Evolutionary conservation across 2,888 invertebrate species (phyloP), one percentile per base, ranked within the genome.

Genomic region (Epinotia nisella): DNA sequence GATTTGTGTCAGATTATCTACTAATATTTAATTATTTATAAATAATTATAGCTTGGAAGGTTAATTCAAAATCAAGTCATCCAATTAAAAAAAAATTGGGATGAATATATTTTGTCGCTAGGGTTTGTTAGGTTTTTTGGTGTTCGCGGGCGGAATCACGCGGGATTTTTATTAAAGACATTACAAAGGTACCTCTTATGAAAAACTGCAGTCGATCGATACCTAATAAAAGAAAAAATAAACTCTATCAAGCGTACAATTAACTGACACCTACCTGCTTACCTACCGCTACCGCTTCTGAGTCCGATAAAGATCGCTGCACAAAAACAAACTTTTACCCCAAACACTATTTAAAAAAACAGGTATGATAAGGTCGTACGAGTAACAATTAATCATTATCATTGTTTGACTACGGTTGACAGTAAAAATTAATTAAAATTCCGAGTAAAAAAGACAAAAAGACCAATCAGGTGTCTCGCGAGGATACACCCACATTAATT

Each of bases 391-490:
- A 90, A 92, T 93, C 91, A 91, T 89, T 87, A 86, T 83, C 88
- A 89, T 89, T 90, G 89, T 91, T 90, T 89, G 87, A 85, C 83
- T 85, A 84, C 87, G 85, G 89, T 89, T 90, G 91, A 93, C 93
- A 92, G 89, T 84, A 84, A 90, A 92, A 91, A 92, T 92, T 93
- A 93, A 93, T 93, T 93, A 93, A 92, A 86, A 92, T 93, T 91
- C 92, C 91, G 78, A 84, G 83, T 88, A 86, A 90, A 91, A 90
- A 90, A 86, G 78, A 85, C 78, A 87, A 88, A 87, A 91, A 90
- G 83, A 83, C 81, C 85, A 87, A 89, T 90, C 88, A 91, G 88
- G 88, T 91, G 90, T 90, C 90, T 82, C 85, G 80, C 82, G 83
- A 83, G 79, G 83, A 85, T 87, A 90, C 90, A 88, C 90, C 90